Base-by-base conservation (phyloP, 2,888 invertebrate species). In the Cosmorhoe ocellata region DNA sequence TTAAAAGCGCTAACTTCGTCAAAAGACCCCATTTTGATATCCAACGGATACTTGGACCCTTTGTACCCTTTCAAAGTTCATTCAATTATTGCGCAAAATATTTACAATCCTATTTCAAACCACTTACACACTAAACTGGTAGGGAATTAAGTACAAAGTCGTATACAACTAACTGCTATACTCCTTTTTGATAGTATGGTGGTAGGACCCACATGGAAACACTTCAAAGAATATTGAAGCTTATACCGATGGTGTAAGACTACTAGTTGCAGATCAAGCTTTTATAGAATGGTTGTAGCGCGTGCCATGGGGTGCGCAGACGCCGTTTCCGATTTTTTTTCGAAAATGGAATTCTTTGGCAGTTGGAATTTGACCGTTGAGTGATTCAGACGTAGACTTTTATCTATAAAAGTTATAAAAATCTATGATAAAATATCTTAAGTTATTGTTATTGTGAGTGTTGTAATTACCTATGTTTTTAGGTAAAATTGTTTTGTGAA, bases 221-320 rank as follows among this genome's bases (percentile, higher is more conserved):
- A 7, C 8, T 14, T 30, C 26, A 38, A 34, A 8, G 4, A 0
- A 61, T 22, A 50, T 28, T 47, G 10, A 26, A 36, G 9, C 43
- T 38, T 56, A 53, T 6, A 2, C 1, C 1, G 7, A 32, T 0
- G 0, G 0, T 0, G 4, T 55, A 67, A 49, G 33, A 39, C 47
- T 3, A 1, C 32, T 27, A 38, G 34, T 38, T 1, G 4, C 0
- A 24, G 6, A 8, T 3, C 4, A 41, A n/a, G 11, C 6, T 13
- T 46, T 44, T 49, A 53, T 55, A 11, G 65, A 64, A 60, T 58
- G 32, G 49, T 36, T 59, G 71, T 61, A 73, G 84, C 87, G 80
- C 87, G 88, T 87, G 86, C 87, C 75, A 54, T 79, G 74, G 88
- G 88, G 87, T 88, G 89, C 89, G 88, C 82, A 61, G 64, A 74